These are phyloP conservation scores for Stigmatopora argus DNA, from an alignment of 2,113 vertebrate species.

Conservation along the genomic window DNA sequence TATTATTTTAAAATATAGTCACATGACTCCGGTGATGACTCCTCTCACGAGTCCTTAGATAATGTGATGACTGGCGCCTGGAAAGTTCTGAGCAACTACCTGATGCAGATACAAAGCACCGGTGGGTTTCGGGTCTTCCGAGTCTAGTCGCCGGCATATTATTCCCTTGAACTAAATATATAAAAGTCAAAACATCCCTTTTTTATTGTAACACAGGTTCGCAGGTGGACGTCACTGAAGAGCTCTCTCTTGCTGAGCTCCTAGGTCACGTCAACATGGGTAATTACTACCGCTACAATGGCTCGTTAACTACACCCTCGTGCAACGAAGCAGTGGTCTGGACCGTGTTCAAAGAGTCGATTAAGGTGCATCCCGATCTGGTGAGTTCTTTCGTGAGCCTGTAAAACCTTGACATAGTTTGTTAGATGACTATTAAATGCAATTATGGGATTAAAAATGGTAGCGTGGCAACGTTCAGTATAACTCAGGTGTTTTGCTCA, in stretches of 20 bases:
- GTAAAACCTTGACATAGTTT: not conserved
- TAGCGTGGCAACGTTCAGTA: not conserved
- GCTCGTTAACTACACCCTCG: conserved; percentile 67
- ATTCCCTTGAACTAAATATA: too few relatives aligned
- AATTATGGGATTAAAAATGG: not conserved
- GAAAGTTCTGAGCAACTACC: conserved; percentile 36
- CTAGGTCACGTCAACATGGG: conserved; percentile 38
- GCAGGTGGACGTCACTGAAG: not conserved
- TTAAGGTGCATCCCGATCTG: conserved; percentile 51
- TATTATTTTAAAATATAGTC: conserved; percentile 3
- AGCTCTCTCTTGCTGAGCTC: conserved; percentile 56
- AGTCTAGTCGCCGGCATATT: too few relatives aligned
- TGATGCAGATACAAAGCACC: conserved; percentile 20
- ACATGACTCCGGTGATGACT: not conserved
- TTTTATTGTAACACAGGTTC: conserved; percentile 16
- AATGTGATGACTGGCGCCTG: conserved; percentile 19
- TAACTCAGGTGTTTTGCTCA: not conserved
- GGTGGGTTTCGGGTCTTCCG: conserved; percentile 17
- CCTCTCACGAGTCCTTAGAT: not conserved
- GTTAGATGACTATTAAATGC: not conserved
- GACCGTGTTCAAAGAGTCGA: conserved; percentile 63
- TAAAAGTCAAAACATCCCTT: not conserved
- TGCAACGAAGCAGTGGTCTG: conserved; percentile 68
- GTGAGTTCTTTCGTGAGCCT: conserved; percentile 37
- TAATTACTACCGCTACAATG: conserved; percentile 62